A percentile compares a stretch with the other conserved stretches of the same genome.
Conservation (phyloP, 2,888 invertebrate genomes). For the Calameuta filiformis region DNA sequence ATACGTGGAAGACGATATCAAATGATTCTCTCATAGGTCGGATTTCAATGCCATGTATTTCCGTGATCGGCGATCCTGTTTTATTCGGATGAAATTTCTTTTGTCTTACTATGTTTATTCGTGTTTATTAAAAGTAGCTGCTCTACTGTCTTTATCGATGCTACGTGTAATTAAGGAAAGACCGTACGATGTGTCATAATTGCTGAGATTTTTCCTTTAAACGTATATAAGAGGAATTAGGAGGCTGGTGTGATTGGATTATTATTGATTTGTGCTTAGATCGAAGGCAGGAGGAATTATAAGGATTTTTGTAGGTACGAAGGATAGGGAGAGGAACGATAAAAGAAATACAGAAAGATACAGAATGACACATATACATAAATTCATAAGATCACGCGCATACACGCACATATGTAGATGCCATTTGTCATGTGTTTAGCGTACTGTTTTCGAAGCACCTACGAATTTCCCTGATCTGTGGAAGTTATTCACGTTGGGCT, state of each 20-base stretch:
- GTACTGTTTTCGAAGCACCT: not conserved
- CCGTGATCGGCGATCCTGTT: not conserved
- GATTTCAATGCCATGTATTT: not conserved
- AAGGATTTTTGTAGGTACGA: not conserved
- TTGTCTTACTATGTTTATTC: conserved; percentile 50
- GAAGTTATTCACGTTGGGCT: not conserved
- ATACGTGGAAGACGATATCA: not conserved
- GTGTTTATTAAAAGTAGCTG: not conserved
- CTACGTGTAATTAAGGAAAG: conserved; percentile 45
- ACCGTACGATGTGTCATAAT: conserved; percentile 44
- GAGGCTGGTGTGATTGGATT: not conserved
- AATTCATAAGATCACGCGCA: conserved; percentile 3
- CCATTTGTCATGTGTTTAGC: not conserved
- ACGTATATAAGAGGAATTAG: not conserved
- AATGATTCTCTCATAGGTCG: not conserved
- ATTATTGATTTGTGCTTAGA: not conserved
- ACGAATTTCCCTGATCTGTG: not conserved
- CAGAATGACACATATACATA: conserved; percentile 5
- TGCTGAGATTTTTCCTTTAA: conserved; percentile 45
- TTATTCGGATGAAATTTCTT: conserved; percentile 30
- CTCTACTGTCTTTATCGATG: conserved; percentile 56
- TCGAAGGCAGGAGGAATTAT: not conserved
- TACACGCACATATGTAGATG: not conserved
- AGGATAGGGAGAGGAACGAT: not conserved
- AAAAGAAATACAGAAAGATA: conserved; percentile 11